A percentile compares a stretch with the other conserved stretches of the same genome.
These are phyloP conservation scores for Drosophila phalerata DNA, from an alignment of 2,888 invertebrate genomes.

Conservation along the genomic window DNA sequence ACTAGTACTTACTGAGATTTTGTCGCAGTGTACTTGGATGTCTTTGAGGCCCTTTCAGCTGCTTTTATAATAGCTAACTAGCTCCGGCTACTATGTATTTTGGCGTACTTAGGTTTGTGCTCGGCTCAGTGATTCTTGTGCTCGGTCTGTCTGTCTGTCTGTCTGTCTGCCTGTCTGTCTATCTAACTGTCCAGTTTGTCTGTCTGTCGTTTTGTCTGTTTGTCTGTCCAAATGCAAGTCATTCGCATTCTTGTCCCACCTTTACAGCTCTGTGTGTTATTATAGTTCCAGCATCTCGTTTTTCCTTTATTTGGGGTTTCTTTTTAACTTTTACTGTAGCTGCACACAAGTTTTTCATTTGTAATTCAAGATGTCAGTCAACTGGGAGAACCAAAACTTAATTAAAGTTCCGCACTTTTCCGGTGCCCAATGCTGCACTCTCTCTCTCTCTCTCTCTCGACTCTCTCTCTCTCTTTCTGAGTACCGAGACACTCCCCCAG, in stretches of 20 bases:
- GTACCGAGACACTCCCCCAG: constrained; percentile 32
- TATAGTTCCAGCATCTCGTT: constrained; percentile 58
- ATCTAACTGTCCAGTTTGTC: constrained; percentile 34
- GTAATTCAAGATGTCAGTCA: constrained; percentile 84
- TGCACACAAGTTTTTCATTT: constrained; percentile 83
- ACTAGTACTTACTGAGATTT: constrained; percentile 31
- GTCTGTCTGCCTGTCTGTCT: constrained; percentile 31
- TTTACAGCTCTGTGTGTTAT: constrained; percentile 76
- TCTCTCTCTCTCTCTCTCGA: background rate
- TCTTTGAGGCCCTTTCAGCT: constrained; percentile 25
- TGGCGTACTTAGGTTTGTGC: constrained; percentile 51
- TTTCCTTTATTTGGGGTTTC: constrained; percentile 34
- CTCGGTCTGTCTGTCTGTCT: constrained; percentile 6
- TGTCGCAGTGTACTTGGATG: constrained; percentile 45
- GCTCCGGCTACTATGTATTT: constrained; percentile 53
- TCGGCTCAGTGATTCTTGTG: constrained; percentile 53
- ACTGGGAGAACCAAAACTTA: constrained; percentile 83
- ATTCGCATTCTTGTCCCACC: constrained; percentile 76
- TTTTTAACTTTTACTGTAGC: constrained; percentile 59
- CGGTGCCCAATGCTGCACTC: constrained; percentile 49
- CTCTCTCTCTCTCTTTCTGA: background rate
- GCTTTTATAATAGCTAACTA: constrained; percentile 58
- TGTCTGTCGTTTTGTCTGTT: constrained; percentile 27
- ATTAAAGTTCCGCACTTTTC: constrained; percentile 83
- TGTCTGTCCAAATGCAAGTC: constrained; percentile 69